Evolutionary conservation across 2,797 vertebrate species (phyloP), one percentile per base, ranked within the genome.

Genomic region (Semaprochilodus insignis): DNA sequence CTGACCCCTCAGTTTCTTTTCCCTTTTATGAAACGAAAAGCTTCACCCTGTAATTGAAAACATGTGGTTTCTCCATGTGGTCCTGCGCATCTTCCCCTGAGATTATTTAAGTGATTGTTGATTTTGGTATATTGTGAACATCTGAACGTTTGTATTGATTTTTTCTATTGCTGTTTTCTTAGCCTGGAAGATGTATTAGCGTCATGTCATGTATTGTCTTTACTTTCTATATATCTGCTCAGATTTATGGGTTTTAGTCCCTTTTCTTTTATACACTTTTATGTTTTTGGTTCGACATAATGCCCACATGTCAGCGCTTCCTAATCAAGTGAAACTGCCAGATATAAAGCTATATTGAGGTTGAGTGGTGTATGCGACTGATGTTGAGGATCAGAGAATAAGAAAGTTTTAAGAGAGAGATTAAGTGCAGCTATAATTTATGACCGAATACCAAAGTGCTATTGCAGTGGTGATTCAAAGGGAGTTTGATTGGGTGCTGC

Each of bases 121-220:
- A 34, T 16, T 75, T 90, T 90, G 91, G 78, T 88, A 91, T 91
- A 90, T 91, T 81, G 91, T 91, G 91, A 88, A 88, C 86, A 92
- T 92, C 90, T 57, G 55, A 91, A 88, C 90, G 87, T 94, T 92
- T 93, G 92, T 93, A 92, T 91, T 59, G 87, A 89, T 89, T 89
- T 87, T 88, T 88, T 11, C 86, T 87, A 89, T 84, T 74, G 73
- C 74, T 11, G 25, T 88, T 88, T 82, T 80, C 23, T 87, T 78
- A 77, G 51, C 82, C 65, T 65, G 73, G 75, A 65, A 17, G 23
- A 1, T 84, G 27, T 85, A 81, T 88, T 88, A 31, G 34, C 78
- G 40, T 87, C 78, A 88, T 90, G 76, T 77, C 87, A 91, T 34
- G 77, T 75, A 17, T 81, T 75, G 75, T 83, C 40, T 72, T 74